phyloP scores from a whole-genome alignment of 2,113 vertebrate genomes.

The Cromileptes altivelis region DNA sequence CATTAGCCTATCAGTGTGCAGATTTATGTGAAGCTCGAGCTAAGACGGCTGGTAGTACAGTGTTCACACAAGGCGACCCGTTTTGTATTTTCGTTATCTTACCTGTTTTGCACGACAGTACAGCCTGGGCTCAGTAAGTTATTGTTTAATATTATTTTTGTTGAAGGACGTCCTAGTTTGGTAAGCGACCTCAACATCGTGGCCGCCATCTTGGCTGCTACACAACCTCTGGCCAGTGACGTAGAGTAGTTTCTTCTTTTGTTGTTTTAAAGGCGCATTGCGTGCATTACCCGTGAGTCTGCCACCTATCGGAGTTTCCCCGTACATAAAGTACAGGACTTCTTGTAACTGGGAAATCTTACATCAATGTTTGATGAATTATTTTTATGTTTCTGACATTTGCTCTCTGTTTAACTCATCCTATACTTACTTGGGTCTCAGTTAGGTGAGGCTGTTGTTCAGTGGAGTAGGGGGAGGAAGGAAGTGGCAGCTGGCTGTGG shows the following conservation, averaged over 20 bases:
- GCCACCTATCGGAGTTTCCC: slow-evolving; percentile 43
- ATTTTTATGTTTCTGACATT: too few relatives aligned
- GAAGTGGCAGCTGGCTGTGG: too few relatives aligned
- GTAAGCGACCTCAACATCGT: slow-evolving; percentile 85
- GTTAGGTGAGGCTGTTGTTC: too few relatives aligned
- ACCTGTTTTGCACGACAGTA: slow-evolving; percentile 83
- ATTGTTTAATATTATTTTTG: slow-evolving; percentile 75
- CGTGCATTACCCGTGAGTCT: accelerated
- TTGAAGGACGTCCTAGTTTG: slow-evolving; percentile 86
- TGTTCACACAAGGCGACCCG: accelerated
- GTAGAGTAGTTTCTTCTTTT: slow-evolving; percentile 30
- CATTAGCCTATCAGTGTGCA: slow-evolving; percentile 18
- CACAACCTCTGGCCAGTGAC: slow-evolving; percentile 50
- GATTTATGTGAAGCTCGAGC: neutral
- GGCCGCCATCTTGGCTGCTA: slow-evolving; percentile 83
- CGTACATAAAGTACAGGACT: too few relatives aligned
- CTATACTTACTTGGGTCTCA: too few relatives aligned
- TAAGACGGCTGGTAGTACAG: accelerated
- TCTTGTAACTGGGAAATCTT: too few relatives aligned
- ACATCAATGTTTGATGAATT: too few relatives aligned
- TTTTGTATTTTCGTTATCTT: neutral
- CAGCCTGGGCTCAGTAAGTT: slow-evolving; percentile 69
- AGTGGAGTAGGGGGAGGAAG: too few relatives aligned
- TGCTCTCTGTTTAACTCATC: too few relatives aligned
- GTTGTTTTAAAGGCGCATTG: accelerated